phyloP scores from a whole-genome alignment of 2,888 invertebrate species.

The Protonemura montana region DNA sequence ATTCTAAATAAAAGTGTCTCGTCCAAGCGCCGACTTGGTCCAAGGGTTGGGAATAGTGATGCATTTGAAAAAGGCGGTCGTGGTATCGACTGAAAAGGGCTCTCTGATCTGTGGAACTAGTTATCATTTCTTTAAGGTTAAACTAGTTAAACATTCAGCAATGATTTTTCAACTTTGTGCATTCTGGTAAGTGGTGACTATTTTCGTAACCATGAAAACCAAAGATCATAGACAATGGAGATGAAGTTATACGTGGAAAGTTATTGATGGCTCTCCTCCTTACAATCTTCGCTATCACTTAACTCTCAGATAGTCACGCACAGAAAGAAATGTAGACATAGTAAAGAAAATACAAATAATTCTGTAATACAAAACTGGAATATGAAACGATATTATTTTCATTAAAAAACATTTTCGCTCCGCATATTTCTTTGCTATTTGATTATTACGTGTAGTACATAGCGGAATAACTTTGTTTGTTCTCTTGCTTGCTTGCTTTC shows the following conservation, averaged over 20 bases:
- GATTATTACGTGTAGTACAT: not conserved
- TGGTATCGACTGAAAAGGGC: too few species aligned
- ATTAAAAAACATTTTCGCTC: not conserved
- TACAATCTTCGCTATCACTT: not conserved
- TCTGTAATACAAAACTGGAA: not conserved
- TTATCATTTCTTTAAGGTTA: too few species aligned
- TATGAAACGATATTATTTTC: not conserved
- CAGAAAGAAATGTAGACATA: not conserved
- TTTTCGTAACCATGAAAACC: not conserved
- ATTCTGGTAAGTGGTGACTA: too few species aligned
- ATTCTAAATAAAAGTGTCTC: too few species aligned
- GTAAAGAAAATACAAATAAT: not conserved
- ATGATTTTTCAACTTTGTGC: too few species aligned
- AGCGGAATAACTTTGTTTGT: not conserved
- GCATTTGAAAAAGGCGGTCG: too few species aligned
- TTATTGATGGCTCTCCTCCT: not conserved
- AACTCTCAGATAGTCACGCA: not conserved
- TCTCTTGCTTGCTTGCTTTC: not conserved
- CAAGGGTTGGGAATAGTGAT: too few species aligned
- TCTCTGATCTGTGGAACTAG: too few species aligned
- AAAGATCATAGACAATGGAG: not conserved
- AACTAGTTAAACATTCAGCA: too few species aligned
- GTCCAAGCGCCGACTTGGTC: too few species aligned
- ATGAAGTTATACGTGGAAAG: not conserved
- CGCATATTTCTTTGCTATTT: not conserved